Evolutionary conservation across 2,888 invertebrate genomes (phyloP).

Genomic region (Netelia melanura): DNA sequence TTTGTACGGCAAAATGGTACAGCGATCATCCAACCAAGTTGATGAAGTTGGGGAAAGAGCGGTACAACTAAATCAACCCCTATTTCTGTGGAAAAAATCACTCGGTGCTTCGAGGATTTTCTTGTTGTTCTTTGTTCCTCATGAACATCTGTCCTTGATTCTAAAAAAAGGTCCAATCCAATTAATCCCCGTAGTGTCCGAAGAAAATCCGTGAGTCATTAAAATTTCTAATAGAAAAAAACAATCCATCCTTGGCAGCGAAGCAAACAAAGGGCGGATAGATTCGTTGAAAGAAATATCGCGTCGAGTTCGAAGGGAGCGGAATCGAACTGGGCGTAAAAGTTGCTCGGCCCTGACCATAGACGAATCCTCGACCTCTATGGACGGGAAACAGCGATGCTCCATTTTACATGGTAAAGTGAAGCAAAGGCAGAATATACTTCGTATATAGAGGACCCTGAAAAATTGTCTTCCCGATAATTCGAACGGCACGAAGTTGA

Average conservation of each 20-base stretch:
- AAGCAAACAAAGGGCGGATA: constrained; percentile 77
- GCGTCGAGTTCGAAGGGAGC: constrained; percentile 7
- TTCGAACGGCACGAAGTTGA: constrained; percentile 40
- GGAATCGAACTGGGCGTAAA: constrained; percentile 66
- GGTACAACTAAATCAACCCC: neutral
- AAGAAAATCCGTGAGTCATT: neutral
- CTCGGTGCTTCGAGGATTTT: no score
- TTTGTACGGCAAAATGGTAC: neutral
- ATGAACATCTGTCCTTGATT: neutral
- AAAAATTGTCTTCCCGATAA: constrained; percentile 57
- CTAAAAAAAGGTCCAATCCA: neutral
- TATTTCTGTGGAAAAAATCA: no score
- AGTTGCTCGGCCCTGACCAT: constrained; percentile 70
- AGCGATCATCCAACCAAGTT: neutral
- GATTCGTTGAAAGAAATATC: constrained; percentile 33
- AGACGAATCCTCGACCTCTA: constrained; percentile 35
- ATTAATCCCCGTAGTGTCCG: neutral
- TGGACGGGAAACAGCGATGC: constrained; percentile 70
- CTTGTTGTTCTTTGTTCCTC: no score
- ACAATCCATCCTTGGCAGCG: constrained; percentile 57
- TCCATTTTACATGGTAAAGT: constrained; percentile 79
- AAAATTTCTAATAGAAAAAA: constrained; percentile 16
- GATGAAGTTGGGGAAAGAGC: neutral
- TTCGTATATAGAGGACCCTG: constrained; percentile 28
- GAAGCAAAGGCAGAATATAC: constrained; percentile 65